Evolutionary conservation across 2,797 vertebrate species (phyloP).

Genomic region (Lindbergichthys nudifrons): DNA sequence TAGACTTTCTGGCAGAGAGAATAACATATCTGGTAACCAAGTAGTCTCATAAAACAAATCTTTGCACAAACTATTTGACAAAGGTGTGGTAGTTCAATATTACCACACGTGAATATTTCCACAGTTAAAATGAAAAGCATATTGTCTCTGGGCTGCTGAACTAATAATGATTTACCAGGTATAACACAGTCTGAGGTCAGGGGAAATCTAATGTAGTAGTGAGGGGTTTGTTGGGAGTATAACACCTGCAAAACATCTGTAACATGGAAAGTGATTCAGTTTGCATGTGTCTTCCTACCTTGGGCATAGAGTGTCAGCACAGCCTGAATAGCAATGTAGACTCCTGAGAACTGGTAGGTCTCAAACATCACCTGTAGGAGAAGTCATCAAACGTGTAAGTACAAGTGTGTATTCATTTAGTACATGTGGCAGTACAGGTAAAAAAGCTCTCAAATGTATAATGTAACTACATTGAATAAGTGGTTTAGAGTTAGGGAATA

Average conservation of each 20-base stretch:
- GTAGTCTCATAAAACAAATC: constrained; percentile 24
- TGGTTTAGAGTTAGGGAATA: too few species aligned
- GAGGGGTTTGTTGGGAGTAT: background rate
- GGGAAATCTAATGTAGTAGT: background rate
- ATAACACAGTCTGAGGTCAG: background rate
- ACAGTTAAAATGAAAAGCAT: background rate
- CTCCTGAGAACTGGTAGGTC: constrained; percentile 87
- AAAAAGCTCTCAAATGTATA: background rate
- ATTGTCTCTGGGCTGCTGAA: background rate
- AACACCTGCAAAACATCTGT: background rate
- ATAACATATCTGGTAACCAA: background rate
- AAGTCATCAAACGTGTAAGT: background rate
- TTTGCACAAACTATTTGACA: constrained; percentile 38
- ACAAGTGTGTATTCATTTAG: background rate
- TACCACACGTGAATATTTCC: background rate
- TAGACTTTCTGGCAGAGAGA: constrained; percentile 20
- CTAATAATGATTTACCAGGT: background rate
- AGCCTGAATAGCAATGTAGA: constrained; percentile 89
- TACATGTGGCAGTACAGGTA: too few species aligned
- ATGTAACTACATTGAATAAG: background rate
- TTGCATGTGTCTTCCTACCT: constrained; percentile 71
- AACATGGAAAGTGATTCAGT: constrained; percentile 2
- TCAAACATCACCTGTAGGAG: constrained; percentile 86
- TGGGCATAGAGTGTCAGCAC: constrained; percentile 89
- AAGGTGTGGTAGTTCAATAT: constrained; percentile 29